Evolutionary conservation across 2,113 vertebrate species (phyloP), one percentile per base, ranked within the genome.

Genomic region (Martes martes): DNA sequence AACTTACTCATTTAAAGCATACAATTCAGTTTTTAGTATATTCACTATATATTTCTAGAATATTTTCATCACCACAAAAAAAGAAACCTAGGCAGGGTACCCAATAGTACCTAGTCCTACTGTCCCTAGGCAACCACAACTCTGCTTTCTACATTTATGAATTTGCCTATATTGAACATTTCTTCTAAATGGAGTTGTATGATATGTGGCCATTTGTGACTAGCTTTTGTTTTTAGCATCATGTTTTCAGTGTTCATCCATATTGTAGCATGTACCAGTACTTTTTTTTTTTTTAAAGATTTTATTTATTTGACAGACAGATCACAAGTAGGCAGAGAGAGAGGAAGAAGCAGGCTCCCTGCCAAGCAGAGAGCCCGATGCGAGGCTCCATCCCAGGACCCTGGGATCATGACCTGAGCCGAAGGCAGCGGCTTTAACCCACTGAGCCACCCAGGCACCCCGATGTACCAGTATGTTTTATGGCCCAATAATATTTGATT

Each of bases 11-110:
- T 96, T 96, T 96, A 55, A 95, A 95, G 26, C 83, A 7, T 94
- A 89, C 50, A 93, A 26, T 88, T 89, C 47, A 96, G 2, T 85
- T 94, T 94, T 96, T 95, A 83, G n/a, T 92, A 36, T 86, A 96
- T 84, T 89, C n/a, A 93, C 33, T 94, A 28, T 86, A 24, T 69
- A 86, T 81, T 96, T 87, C 28, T 14, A 85, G 61, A 96, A 61
- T 84, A 55, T 73, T 89, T 94, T 67, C 16, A 55, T 84, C 14
- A 81, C 50, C 59, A 1, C 23, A 23, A 36, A 63, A 36, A 69
- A 83, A 76, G 59, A 94, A 91, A 36, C 36, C 42, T 61, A 61
- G 14, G 14, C 26, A 76, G 14, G 24, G 2, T 95, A 78, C 36
- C 76, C 42, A 55, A 3, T 93, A 73, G 63, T 47, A 88, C 26